Evolutionary conservation across 2,888 invertebrate species (phyloP), one percentile per base, ranked within the genome.

Genomic region (Macaria notata): DNA sequence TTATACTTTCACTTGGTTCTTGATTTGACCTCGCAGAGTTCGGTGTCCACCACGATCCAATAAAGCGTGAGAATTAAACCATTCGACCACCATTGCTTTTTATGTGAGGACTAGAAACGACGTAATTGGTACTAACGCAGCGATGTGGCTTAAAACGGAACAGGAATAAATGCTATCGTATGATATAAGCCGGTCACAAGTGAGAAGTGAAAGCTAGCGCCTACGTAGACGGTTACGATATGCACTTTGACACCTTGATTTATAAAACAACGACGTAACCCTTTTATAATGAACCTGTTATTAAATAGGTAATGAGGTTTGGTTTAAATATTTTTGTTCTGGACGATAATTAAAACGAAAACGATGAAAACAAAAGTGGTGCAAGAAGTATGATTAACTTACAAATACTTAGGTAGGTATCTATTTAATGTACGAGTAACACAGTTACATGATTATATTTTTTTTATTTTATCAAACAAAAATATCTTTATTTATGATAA

Each of bases 1-100:
- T 47, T 56, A 54, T 51, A 80, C 81, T 81, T 81, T 81, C 75
- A 78, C 78, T 78, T 60, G 65, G 63, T 69, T 71, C 78, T 75
- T 67, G 61, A 43, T 53, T 69, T 74, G 79, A 80, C 81, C 81
- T 79, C 79, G 64, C 6, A 49, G 48, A 54, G 56, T 50, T 49
- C 51, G 56, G 56, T 58, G 61, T 56, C 53, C 49, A 63, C 56
- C 61, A 61, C 39, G 52, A 55, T n/a, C 36, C 4, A 46, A 59
- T 59, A 58, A 53, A 49, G 52, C 53, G 55, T 52, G 53, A 54
- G 39, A 49, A 64, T 56, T 42, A 53, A 54, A 55, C 31, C 38
- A 54, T 45, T 55, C 57, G 45, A 54, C 59, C 59, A 58, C 50
- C 65, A 65, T 65, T 51, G 65, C 64, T 57, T 52, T 56, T 55